Evolutionary conservation across 2,797 vertebrate species (phyloP), one percentile per base, ranked within the genome.

Genomic region (Coccyzus lansbergi): DNA sequence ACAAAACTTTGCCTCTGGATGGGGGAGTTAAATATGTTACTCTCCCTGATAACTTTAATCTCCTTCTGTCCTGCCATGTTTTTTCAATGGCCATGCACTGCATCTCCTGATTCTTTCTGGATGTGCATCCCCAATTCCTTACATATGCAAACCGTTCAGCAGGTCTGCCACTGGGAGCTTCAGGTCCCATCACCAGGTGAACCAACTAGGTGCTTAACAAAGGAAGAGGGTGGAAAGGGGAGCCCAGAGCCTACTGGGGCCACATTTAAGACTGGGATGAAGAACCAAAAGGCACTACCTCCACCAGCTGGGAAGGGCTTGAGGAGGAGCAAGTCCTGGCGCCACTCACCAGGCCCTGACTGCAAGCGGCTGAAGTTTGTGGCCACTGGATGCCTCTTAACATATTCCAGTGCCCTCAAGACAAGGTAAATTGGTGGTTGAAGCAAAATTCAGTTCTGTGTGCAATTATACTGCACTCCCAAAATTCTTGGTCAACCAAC

Each of bases 371-470:
- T 90, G 85, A 82, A 86, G 42, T 89, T 89, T 97, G 97, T 95
- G 97, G 94, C 94, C 74, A 72, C 95, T 94, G 91, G 72, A 76
- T 89, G 89, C 94, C 88, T 96, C 93, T 96, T 95, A 96, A 96
- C 96, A 96, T 96, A 96, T 96, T 93, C 95, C 94, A 93, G 89
- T 69, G 93, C 95, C 94, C 94, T 96, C 96, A 97, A 95, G 92
- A 97, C 97, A 96, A 96, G 94, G 95, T 93, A 97, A 97, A 96
- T 96, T 96, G 92, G 92, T 83, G 95, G 96, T 94, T 97, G 94
- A 95, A 94, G 92, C 89, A 95, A 93, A 97, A 88, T 52, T 83
- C 63, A 87, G 83, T 90, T 93, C 90, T 91, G 82, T 88, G 83
- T 94, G 90, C 93, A 88, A 94, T 95, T 94, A 67, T 76, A 79